A percentile compares a stretch with the other conserved stretches of the same genome.
Evolutionary conservation across 2,113 vertebrate genomes (phyloP).

Genomic region (Pycnonotus jocosus): DNA sequence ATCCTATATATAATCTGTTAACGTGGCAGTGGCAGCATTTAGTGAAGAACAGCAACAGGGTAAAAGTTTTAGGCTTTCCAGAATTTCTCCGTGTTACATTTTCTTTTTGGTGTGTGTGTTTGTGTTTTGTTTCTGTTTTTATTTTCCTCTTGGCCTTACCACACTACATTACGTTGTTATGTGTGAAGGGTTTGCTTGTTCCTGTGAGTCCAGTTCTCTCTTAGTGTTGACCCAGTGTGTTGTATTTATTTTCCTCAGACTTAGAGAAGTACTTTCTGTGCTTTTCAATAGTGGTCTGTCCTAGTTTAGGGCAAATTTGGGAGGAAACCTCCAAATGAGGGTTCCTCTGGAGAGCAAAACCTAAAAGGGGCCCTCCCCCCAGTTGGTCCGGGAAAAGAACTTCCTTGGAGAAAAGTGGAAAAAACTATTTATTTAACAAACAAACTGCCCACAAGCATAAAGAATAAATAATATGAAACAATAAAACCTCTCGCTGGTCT

Average conservation of each 20-base stretch:
- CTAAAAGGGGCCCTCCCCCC: too few relatives aligned
- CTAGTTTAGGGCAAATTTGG: too few relatives aligned
- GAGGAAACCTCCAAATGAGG: too few relatives aligned
- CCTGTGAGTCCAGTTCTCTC: background rate
- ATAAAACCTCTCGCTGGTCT: too few relatives aligned
- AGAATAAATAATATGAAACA: too few relatives aligned
- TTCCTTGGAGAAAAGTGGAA: too few relatives aligned
- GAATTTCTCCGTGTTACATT: background rate
- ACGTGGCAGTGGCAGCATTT: background rate
- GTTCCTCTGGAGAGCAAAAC: too few relatives aligned
- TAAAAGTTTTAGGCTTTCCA: background rate
- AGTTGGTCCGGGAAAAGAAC: too few relatives aligned
- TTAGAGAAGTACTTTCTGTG: background rate
- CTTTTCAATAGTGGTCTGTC: background rate
- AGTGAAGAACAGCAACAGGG: background rate
- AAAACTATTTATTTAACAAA: too few relatives aligned
- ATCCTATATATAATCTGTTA: background rate
- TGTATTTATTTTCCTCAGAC: constrained; percentile 1
- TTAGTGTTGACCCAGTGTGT: background rate
- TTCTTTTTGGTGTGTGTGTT: background rate
- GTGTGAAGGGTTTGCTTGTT: background rate
- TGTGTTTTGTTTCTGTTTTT: background rate
- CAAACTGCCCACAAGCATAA: too few relatives aligned
- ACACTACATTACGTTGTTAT: background rate
- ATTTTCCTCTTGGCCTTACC: background rate